phyloP scores from a whole-genome alignment of 1,140 invertebrate genomes.

The Dendrolimus punctatus region DNA sequence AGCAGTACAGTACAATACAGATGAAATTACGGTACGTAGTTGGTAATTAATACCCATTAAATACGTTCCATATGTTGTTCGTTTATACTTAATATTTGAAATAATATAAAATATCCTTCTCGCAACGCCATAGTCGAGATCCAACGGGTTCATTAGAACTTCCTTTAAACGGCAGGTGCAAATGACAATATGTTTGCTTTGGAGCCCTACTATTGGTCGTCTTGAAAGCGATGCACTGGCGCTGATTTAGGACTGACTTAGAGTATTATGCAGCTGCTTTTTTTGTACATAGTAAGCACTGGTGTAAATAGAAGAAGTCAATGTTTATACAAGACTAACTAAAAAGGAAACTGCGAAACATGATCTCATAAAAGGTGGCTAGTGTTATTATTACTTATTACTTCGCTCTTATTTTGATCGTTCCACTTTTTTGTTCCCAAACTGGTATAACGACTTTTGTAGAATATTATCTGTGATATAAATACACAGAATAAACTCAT shows the following conservation, averaged over 20 bases:
- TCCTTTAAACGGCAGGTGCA: slow-evolving; percentile 58
- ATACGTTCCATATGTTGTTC: background rate
- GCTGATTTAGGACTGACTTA: slow-evolving; percentile 35
- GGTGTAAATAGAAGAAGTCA: slow-evolving; percentile 35
- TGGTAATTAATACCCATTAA: too few relatives aligned
- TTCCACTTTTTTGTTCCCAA: background rate
- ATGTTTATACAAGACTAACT: slow-evolving; percentile 29
- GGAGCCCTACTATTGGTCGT: slow-evolving; percentile 34
- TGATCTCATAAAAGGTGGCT: slow-evolving; percentile 13
- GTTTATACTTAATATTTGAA: background rate
- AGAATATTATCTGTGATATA: too few relatives aligned
- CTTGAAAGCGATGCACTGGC: slow-evolving; percentile 32
- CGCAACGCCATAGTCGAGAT: slow-evolving; percentile 10
- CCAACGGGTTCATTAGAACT: slow-evolving; percentile 38
- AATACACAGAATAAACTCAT: too few relatives aligned
- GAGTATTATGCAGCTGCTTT: slow-evolving; percentile 35
- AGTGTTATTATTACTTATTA: too few relatives aligned
- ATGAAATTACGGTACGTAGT: too few relatives aligned
- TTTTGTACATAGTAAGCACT: slow-evolving; percentile 7
- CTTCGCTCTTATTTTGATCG: too few relatives aligned
- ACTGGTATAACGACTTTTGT: too few relatives aligned
- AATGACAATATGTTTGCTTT: slow-evolving; percentile 21
- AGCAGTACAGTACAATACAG: too few relatives aligned
- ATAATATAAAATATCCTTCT: background rate
- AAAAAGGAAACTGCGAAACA: slow-evolving; percentile 35